Evolutionary conservation across 2,113 vertebrate genomes (phyloP).

Genomic region (Alosa alosa): DNA sequence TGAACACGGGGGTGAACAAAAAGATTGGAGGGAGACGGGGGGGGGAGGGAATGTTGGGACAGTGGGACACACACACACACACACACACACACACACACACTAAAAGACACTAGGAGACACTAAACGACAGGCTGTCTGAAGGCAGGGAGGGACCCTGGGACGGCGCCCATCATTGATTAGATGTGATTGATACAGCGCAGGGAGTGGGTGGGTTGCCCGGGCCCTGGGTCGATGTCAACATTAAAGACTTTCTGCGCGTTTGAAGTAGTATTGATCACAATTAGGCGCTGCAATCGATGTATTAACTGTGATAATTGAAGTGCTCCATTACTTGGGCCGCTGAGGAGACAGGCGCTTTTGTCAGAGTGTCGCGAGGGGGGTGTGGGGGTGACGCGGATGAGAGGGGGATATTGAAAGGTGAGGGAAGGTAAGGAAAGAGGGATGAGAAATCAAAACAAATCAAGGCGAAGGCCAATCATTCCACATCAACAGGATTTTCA

Average conservation of each 20-base stretch:
- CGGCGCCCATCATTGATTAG: not conserved
- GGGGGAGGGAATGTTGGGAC: not conserved
- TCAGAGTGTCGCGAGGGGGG: not conserved
- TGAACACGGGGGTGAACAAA: not conserved
- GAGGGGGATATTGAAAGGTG: not conserved
- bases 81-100: no score
- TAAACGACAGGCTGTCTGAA: not conserved
- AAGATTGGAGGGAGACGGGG: not conserved
- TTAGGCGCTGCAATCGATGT: not conserved
- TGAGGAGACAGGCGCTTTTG: constrained; percentile 10
- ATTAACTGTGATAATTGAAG: constrained; percentile 34
- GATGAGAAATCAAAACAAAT: not conserved
- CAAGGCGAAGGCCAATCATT: not conserved
- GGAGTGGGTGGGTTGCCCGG: not conserved
- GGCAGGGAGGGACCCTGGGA: not conserved
- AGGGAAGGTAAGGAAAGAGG: not conserved
- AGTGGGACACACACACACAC: not conserved
- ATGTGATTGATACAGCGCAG: constrained; percentile 4
- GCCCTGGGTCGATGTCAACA: constrained; percentile 21
- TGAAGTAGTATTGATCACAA: constrained; percentile 6
- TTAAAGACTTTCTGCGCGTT: constrained; percentile 22
- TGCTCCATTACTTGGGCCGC: constrained; percentile 17
- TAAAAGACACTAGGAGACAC: not conserved
- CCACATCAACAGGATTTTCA: not conserved
- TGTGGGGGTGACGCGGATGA: not conserved